Base-by-base conservation (phyloP, 2,113 vertebrate genomes). In the Microcebus ravelobensis region DNA sequence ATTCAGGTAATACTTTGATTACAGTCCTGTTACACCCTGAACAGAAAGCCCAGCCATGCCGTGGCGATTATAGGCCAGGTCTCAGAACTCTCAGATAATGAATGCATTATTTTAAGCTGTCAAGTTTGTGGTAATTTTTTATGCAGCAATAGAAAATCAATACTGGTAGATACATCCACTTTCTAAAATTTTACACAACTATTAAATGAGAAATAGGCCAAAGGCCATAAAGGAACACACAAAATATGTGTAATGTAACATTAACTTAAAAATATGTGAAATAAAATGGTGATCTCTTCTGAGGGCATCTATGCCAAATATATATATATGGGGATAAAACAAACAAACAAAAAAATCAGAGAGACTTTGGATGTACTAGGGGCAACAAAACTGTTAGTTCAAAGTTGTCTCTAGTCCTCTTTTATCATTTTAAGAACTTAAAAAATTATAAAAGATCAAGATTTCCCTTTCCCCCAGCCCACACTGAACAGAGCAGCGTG, bases 241-340 rank as follows among this genome's bases (percentile, higher is more conserved):
- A 90, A 84, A 79, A 76, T 45, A 63, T 2, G 29, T 68, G 6
- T 42, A 67, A 87, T 17, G 3, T 82, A 82, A 89, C 23, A 36
- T 65, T 67, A 52, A 67, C 82, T 96, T 82, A 70, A 96, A 95
- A 93, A 63, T 57, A 74, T 9, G 3, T 67, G 65, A 95, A 83
- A 84, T 92, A 87, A 83, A 84, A 92, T 39, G 42, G n/a, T 15
- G 42, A 25, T 17, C 61, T 71, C 14, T 76, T 87, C 65, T 71
- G 18, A 79, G 13, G 18, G 4, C 15, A 55, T 50, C 39, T 71
- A 42, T 59, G 55, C 48, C 67, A 96, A 81, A 96, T 25, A 68
- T 8, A 83, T 31, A 70, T 3, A 59, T 17, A 71, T 18, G 50
- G 17, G 5, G 4, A 86, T 65, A 20, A 36, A 87, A 55, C 42